Evolutionary conservation across 2,888 invertebrate species (phyloP).

Genomic region (Agonopterix arenella): DNA sequence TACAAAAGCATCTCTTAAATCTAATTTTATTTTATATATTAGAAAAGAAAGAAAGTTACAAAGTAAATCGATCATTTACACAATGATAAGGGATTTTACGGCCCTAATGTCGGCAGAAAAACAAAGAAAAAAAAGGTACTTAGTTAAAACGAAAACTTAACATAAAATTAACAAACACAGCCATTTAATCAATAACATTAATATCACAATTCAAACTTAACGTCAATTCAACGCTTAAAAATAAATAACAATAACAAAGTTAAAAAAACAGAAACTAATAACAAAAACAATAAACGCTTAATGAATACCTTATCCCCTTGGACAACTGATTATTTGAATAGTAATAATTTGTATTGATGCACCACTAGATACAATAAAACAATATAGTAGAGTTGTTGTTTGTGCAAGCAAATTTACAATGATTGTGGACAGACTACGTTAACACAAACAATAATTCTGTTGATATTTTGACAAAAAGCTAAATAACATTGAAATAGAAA

Average conservation of each 20-base stretch:
- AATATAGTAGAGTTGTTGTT: too few species aligned
- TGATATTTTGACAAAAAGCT: background rate
- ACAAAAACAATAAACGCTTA: conserved; percentile 38
- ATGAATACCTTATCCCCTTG: conserved; percentile 54
- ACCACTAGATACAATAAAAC: too few species aligned
- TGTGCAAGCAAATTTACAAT: too few species aligned
- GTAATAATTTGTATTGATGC: background rate
- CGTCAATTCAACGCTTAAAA: conserved; percentile 68
- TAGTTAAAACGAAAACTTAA: conserved; percentile 73
- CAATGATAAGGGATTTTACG: conserved; percentile 10
- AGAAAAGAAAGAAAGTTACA: conserved; percentile 17
- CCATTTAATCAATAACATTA: conserved; percentile 50
- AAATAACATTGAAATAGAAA: background rate
- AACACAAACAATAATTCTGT: too few species aligned
- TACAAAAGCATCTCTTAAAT: conserved; percentile 19
- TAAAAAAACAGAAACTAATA: conserved; percentile 20
- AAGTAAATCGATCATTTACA: background rate
- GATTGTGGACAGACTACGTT: too few species aligned
- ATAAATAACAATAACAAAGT: conserved; percentile 52
- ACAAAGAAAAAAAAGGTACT: conserved; percentile 40
- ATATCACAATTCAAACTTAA: conserved; percentile 64
- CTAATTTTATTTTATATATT: conserved; percentile 3
- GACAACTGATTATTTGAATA: background rate
- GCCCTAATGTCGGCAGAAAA: conserved; percentile 66
- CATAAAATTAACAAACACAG: conserved; percentile 77